These are phyloP conservation scores for Valencia hispanica DNA, from an alignment of 2,797 vertebrate species.

Conservation along the genomic window DNA sequence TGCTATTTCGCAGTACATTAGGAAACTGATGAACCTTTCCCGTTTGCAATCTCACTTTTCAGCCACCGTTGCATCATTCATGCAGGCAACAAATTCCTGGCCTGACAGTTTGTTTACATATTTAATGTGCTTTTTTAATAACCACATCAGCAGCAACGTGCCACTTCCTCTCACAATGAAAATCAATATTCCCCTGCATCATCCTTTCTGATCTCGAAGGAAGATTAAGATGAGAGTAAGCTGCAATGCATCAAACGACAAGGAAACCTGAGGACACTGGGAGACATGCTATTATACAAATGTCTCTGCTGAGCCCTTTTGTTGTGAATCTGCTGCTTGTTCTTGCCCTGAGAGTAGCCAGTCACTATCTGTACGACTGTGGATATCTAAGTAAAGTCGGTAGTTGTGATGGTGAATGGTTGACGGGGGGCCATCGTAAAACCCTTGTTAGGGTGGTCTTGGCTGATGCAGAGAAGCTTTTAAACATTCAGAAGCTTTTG, in stretches of 20 bases:
- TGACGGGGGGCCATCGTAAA: slow-evolving; percentile 75
- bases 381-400: slow-evolving; percentile 46
- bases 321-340: slow-evolving; percentile 20
- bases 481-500: slow-evolving; percentile 28
- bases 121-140: slow-evolving; percentile 53
- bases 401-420: slow-evolving; percentile 82
- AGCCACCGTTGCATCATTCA: slow-evolving; percentile 21
- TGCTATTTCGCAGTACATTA: slow-evolving; percentile 30
- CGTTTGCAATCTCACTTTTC: slow-evolving; percentile 39
- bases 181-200: slow-evolving; percentile 25
- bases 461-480: slow-evolving; percentile 18
- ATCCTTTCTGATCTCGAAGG: slow-evolving; percentile 37
- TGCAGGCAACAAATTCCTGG: slow-evolving; percentile 26
- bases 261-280: slow-evolving; percentile 15
- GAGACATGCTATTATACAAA: slow-evolving; percentile 30
- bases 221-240: slow-evolving; percentile 9
- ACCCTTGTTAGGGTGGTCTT: slow-evolving; percentile 18
- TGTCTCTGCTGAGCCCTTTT: slow-evolving; percentile 32
- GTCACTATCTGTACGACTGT: slow-evolving; percentile 21
- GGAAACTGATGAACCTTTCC: slow-evolving; percentile 22
- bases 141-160: slow-evolving; percentile 46
- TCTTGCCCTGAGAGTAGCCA: slow-evolving; percentile 21
- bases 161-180: slow-evolving; percentile 40
- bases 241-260: slow-evolving; percentile 23
- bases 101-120: slow-evolving; percentile 38